Percentiles rank a stretch among this genome's conserved stretches.
Conservation (phyloP, 2,888 invertebrate species). For the Meteorus colon region DNA sequence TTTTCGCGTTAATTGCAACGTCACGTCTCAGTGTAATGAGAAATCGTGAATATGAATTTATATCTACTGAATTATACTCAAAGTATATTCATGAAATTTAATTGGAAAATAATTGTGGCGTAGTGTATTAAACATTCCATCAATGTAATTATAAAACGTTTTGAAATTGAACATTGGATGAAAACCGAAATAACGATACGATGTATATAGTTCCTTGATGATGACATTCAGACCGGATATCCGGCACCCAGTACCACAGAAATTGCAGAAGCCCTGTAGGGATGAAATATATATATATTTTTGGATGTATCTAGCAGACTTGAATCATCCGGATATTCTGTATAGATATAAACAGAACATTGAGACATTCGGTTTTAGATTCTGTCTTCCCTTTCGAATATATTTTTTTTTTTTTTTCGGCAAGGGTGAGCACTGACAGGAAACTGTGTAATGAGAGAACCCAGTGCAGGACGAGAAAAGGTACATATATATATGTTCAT, state of each 20-base stretch:
- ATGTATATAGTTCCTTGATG: not conserved
- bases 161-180: not conserved
- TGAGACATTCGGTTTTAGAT: too few species aligned
- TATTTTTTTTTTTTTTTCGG: slow-evolving; percentile 1
- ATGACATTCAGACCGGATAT: slow-evolving; percentile 9
- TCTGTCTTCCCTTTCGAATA: too few species aligned
- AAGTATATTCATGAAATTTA: not conserved
- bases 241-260: not conserved
- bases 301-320: not conserved
- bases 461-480: slow-evolving; percentile 50
- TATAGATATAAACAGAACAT: not conserved
- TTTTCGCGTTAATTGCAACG: too few species aligned
- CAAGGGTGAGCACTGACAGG: slow-evolving; percentile 50
- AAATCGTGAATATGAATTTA: too few species aligned
- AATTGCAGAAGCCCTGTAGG: not conserved
- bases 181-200: not conserved
- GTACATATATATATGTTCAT: not conserved
- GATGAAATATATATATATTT: not conserved
- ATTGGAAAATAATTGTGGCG: not conserved
- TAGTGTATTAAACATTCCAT: not conserved
- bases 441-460: slow-evolving; percentile 61
- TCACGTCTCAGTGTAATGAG: too few species aligned
- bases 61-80: not conserved
- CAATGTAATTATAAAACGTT: not conserved
- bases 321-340: not conserved